These are phyloP conservation scores for Psittacula cyanocephala DNA, from an alignment of 2,113 vertebrate genomes.

Conservation along the genomic window DNA sequence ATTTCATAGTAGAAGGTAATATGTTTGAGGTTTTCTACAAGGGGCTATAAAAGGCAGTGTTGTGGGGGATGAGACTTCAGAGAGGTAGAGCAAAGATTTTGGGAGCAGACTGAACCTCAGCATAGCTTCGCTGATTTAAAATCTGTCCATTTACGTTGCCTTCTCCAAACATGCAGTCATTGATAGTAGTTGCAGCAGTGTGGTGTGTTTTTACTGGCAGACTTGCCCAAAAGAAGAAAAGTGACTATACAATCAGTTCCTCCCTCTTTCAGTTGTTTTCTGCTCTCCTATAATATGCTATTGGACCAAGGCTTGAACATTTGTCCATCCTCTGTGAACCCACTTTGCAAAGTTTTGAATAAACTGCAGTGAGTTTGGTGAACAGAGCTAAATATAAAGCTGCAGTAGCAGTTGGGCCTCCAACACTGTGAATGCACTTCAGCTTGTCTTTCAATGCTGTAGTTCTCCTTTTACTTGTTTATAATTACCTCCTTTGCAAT, in stretches of 20 bases:
- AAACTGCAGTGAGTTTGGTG: background rate
- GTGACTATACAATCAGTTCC: background rate
- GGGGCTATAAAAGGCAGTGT: background rate
- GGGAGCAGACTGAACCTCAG: background rate
- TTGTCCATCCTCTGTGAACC: background rate
- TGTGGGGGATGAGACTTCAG: background rate
- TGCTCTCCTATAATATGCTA: background rate
- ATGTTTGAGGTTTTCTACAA: background rate
- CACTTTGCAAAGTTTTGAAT: background rate
- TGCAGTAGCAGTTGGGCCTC: background rate
- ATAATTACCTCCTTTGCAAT: background rate
- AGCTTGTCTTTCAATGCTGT: background rate
- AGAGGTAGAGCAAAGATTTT: background rate
- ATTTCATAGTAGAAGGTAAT: background rate
- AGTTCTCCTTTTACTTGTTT: background rate
- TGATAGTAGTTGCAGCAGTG: background rate
- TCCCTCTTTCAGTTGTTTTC: background rate
- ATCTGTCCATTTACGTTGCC: background rate
- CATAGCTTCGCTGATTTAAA: background rate
- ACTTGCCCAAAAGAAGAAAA: background rate
- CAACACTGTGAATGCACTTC: background rate
- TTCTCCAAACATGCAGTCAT: background rate
- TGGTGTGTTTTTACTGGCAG: background rate
- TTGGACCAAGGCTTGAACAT: background rate
- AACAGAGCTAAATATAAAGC: background rate